Conservation (phyloP, 1,140 invertebrate species). For the Procambarus virginalis region DNA sequence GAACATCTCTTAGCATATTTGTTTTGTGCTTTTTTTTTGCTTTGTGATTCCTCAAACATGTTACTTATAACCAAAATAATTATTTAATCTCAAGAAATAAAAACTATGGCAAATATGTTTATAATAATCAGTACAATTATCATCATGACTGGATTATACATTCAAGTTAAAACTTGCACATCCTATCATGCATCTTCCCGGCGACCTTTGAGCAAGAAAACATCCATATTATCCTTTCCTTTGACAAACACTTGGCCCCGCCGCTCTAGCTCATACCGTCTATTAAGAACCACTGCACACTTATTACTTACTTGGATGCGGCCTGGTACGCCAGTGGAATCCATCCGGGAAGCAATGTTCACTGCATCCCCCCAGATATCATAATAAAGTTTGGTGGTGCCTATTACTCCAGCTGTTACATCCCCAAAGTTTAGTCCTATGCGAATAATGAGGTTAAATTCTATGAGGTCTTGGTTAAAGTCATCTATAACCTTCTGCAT, state of each 20-base stretch:
- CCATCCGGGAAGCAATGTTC: conserved; percentile 97
- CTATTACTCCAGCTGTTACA: conserved; percentile 96
- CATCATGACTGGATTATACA: not conserved
- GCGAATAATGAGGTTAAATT: conserved; percentile 93
- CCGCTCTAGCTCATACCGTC: conserved; percentile 84
- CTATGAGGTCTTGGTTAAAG: conserved; percentile 90
- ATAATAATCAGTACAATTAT: not conserved
- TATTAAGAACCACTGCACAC: conserved; percentile 80
- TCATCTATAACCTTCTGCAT: conserved; percentile 90
- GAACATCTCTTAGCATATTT: conserved; percentile 4
- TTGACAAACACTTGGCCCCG: conserved; percentile 94
- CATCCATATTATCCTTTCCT: conserved; percentile 95
- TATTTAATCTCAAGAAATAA: not conserved
- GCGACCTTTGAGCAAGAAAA: conserved; percentile 79
- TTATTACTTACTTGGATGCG: conserved; percentile 89
- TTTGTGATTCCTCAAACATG: conserved; percentile 33
- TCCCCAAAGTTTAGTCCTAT: conserved; percentile 84
- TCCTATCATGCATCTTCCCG: conserved; percentile 12
- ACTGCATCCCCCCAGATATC: conserved; percentile 99
- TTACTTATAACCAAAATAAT: not conserved
- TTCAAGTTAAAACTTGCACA: not conserved
- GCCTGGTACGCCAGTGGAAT: conserved; percentile 90
- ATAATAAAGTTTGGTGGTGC: conserved; percentile 95
- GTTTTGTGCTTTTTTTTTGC: conserved; percentile 27
- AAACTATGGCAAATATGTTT: conserved; percentile 6